These are phyloP conservation scores for Lasioglossum marginatum DNA, from an alignment of 2,888 invertebrate species.

Conservation along the genomic window DNA sequence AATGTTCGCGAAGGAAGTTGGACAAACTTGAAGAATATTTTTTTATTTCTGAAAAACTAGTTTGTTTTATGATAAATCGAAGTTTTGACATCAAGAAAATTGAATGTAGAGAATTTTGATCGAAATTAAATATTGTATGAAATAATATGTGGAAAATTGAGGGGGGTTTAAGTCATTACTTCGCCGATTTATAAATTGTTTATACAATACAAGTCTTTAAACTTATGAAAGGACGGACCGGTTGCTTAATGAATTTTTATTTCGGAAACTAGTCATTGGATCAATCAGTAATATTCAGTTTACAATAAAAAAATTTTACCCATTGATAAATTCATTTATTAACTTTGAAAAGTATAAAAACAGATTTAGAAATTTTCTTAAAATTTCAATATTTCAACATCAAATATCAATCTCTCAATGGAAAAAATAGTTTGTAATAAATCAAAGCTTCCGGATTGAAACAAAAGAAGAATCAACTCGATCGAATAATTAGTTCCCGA, in stretches of 20 bases:
- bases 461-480: background rate
- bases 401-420: background rate
- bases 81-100: background rate
- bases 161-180: background rate
- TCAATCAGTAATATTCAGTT: background rate
- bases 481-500: background rate
- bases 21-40: no score
- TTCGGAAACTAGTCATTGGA: background rate
- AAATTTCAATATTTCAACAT: background rate
- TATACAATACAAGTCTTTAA: background rate
- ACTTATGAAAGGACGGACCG: background rate
- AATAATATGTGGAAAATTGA: background rate
- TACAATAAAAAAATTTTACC: no score
- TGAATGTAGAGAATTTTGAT: background rate
- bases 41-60: background rate
- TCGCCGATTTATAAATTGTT: no score
- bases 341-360: background rate
- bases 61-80: background rate
- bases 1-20: background rate
- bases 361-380: background rate
- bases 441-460: background rate
- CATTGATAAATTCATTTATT: background rate
- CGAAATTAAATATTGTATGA: background rate
- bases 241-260: background rate
- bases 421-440: background rate